A percentile compares a stretch with the other conserved stretches of the same genome.
Conservation (phyloP, 2,113 vertebrate genomes). For the Peromyscus maniculatus region DNA sequence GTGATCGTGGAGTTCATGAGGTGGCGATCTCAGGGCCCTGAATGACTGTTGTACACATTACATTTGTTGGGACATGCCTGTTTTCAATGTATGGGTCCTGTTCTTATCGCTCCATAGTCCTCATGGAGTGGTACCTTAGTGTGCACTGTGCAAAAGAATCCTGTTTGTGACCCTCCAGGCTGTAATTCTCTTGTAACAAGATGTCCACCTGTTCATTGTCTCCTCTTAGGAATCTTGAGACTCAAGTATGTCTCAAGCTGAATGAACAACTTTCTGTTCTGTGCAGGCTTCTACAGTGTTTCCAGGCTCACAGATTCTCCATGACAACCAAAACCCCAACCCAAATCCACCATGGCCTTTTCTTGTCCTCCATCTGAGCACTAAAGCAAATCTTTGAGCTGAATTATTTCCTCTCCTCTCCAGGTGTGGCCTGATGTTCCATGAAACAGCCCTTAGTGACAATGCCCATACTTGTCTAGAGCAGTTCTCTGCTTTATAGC, state of each 20-base stretch:
- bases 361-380: too few species aligned
- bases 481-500: too few species aligned
- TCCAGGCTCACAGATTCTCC: not conserved
- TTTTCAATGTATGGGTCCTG: not conserved
- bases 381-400: too few species aligned
- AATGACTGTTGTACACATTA: not conserved
- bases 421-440: too few species aligned
- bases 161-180: not conserved
- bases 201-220: not conserved
- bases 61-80: not conserved
- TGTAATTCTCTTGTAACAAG: not conserved
- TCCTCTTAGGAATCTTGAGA: not conserved
- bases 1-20: not conserved
- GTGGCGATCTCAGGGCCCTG: not conserved
- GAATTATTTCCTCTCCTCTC: too few species aligned
- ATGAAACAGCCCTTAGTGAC: too few species aligned
- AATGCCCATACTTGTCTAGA: too few species aligned
- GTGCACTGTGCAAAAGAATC: not conserved
- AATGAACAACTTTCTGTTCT: not conserved
- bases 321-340: not conserved
- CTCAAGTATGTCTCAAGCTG: not conserved
- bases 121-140: not conserved
- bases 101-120: not conserved
- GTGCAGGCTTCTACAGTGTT: not conserved
- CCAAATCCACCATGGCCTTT: not conserved